Conservation (phyloP, 1,140 invertebrate genomes). For the Ceratosolen fusciceps region DNA sequence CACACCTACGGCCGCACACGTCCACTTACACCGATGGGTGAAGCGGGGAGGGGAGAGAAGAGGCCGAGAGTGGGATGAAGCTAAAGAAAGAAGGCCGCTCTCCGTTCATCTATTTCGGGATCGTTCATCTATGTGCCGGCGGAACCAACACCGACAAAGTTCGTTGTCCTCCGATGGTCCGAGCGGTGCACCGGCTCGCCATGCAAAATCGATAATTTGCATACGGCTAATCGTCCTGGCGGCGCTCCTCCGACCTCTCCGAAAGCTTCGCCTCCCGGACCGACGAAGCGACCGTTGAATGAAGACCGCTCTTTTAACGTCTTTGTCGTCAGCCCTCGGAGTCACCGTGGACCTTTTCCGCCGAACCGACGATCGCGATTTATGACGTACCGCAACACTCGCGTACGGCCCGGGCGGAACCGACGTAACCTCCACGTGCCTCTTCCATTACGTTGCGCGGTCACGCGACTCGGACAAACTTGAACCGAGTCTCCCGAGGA, state of each 20-base stretch:
- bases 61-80: neutral
- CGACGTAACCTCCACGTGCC: constrained; percentile 45
- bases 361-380: neutral
- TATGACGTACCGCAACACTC: constrained; percentile 27
- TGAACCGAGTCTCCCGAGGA: too few relatives aligned
- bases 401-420: constrained; percentile 48
- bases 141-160: constrained; percentile 31
- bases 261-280: neutral
- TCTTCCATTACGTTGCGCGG: constrained; percentile 46
- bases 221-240: constrained; percentile 30
- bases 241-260: neutral
- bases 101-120: too few relatives aligned
- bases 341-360: constrained; percentile 16
- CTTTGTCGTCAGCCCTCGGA: constrained; percentile 26
- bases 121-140: neutral
- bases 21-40: neutral
- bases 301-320: too few relatives aligned
- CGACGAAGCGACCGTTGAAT: too few relatives aligned
- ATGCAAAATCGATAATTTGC: constrained; percentile 50
- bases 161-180: constrained; percentile 41
- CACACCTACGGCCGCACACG: too few relatives aligned
- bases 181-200: constrained; percentile 25
- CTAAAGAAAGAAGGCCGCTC: neutral
- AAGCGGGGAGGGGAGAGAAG: neutral
- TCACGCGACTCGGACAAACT: constrained; percentile 59